Evolutionary conservation across 2,797 vertebrate genomes (phyloP), one percentile per base, ranked within the genome.

Genomic region (Pteropus rufus): DNA sequence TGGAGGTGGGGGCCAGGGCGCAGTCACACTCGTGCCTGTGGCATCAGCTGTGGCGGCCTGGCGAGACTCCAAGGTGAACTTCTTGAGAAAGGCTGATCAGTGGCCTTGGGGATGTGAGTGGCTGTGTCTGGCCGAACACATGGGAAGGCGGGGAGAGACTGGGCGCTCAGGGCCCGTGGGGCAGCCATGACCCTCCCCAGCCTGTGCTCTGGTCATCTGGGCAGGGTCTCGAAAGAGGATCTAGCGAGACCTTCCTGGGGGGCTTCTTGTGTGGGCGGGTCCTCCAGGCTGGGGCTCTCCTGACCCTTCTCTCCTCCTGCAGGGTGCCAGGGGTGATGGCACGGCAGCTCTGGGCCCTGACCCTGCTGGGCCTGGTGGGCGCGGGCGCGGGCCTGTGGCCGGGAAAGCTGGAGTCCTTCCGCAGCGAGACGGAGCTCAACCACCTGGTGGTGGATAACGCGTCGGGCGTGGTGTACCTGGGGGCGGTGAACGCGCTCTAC

Each of bases 381-480:
- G 15, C 90, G 2, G 95, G 97, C 5, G 1, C 3, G 0, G 81
- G 94, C 72, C 97, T 97, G 91, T 97, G 98, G 93, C 86, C 95
- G 73, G 98, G 98, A 52, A 98, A 98, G 85, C 97, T 83, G 75
- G 97, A 97, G 24, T 92, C 18, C 89, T 99, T 98, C 97, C 76
- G 29, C 49, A 98, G 98, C 11, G 24, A 96, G 26, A 98, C 98
- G 8, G 98, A 99, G 92, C 97, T 99, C 75, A 99, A 98, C 96
- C 98, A 99, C 89, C 89, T 99, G 89, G 98, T 96, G 0, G 98
- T 99, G 94, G 98, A 99, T 3, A 72, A 97, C 11, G 97, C 97
- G n/a, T 99, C 99, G 0, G 99, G 99, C 2, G 98, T 98, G 72
- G 98, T 99, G 92, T 99, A 99, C 94, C 97, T 99, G 96, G 99